phyloP scores from a whole-genome alignment of 2,113 vertebrate genomes.

The Mus spicilegus region DNA sequence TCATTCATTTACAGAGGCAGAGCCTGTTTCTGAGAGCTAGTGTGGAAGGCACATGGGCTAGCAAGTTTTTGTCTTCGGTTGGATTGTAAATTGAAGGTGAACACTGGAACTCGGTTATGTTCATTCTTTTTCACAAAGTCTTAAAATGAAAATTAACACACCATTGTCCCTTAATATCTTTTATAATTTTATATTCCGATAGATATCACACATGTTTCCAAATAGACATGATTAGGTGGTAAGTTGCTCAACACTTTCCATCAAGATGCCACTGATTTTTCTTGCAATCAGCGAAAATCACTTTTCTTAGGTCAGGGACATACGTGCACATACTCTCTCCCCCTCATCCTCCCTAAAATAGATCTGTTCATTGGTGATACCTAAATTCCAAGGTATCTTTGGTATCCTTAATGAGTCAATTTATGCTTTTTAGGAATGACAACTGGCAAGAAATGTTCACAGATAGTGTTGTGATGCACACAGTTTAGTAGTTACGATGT shows the following conservation, averaged over 20 bases:
- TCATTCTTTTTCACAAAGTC: neutral
- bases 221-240: neutral
- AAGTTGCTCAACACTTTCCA: slow-evolving; percentile 39
- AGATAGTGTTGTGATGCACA: neutral
- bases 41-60: neutral
- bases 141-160: neutral
- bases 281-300: neutral
- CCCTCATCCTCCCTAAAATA: neutral
- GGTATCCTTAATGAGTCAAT: neutral
- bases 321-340: too few species aligned
- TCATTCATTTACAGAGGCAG: neutral
- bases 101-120: neutral
- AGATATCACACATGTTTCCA: neutral
- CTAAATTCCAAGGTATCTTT: slow-evolving; percentile 25
- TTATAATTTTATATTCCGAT: too few species aligned
- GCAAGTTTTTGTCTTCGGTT: neutral
- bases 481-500: neutral
- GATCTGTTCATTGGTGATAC: neutral
- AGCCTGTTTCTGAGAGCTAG: neutral
- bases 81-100: neutral
- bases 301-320: neutral
- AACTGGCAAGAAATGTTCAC: neutral
- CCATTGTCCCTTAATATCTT: neutral
- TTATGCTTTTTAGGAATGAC: neutral
- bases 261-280: neutral